Percentiles rank a stretch among this genome's conserved stretches.
Conservation (phyloP, 2,888 invertebrate genomes). For the Lasioglossum calceatum region DNA sequence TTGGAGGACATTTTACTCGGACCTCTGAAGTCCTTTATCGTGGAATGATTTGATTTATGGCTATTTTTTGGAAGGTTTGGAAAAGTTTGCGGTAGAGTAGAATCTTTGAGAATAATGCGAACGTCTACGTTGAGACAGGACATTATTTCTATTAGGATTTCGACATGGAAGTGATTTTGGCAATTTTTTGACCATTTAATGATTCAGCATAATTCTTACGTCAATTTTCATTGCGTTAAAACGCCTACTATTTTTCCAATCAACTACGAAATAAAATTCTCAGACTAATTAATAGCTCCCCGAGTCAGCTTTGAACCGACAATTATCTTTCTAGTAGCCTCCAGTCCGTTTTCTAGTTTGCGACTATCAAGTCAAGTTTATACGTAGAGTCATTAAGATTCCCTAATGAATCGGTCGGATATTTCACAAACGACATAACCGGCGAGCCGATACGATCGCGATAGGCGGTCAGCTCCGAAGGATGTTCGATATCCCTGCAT, state of each 20-base stretch:
- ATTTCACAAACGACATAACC: neutral
- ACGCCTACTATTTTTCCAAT: neutral
- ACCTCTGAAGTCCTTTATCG: neutral
- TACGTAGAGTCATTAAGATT: neutral
- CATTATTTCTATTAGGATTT: neutral
- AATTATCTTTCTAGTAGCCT: neutral
- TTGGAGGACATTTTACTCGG: neutral
- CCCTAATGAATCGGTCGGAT: neutral
- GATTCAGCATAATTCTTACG: neutral
- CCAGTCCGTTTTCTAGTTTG: neutral
- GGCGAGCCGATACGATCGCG: neutral
- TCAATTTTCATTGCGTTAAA: too few relatives aligned
- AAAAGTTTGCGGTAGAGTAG: too few relatives aligned
- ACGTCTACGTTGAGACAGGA: neutral
- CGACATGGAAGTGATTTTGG: neutral
- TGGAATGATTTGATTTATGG: neutral
- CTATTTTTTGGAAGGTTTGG: too few relatives aligned
- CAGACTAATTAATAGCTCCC: neutral
- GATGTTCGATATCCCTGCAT: neutral
- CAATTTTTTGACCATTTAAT: neutral
- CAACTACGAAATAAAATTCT: neutral
- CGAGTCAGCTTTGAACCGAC: neutral
- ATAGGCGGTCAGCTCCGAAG: neutral
- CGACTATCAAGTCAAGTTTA: neutral
- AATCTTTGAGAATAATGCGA: neutral